Conservation (phyloP, 2,113 vertebrate genomes). For the Epinephelus moara region DNA sequence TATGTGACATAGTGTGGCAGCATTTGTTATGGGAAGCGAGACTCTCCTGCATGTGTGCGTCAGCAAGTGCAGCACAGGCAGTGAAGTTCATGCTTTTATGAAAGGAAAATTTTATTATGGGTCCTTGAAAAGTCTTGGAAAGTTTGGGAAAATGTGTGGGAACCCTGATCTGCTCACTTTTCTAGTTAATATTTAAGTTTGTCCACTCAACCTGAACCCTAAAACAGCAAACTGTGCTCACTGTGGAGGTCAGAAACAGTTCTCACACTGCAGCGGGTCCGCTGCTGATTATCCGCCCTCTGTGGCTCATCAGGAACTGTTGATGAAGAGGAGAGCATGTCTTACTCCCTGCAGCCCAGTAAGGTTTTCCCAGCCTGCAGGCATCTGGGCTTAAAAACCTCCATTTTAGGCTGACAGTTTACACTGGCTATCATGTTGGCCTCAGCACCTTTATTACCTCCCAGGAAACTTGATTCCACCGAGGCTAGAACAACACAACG, state of each 20-base stretch:
- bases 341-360: not conserved
- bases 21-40: too few relatives aligned
- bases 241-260: not conserved
- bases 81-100: too few relatives aligned
- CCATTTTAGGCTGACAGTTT: conserved; percentile 31
- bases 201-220: too few relatives aligned
- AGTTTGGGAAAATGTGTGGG: too few relatives aligned
- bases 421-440: conserved; percentile 15
- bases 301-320: not conserved
- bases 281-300: not conserved
- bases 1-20: too few relatives aligned
- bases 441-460: conserved; percentile 34
- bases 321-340: not conserved
- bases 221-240: not conserved
- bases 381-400: not conserved
- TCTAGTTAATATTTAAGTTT: too few relatives aligned
- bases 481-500: conserved; percentile 23
- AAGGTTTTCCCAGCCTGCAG: conserved; percentile 6
- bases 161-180: too few relatives aligned
- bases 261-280: conserved; percentile 10
- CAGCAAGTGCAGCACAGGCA: too few relatives aligned
- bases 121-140: too few relatives aligned
- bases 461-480: conserved; percentile 17
- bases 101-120: too few relatives aligned
- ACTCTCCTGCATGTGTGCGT: too few relatives aligned